Conservation (phyloP, 2,888 invertebrate species). For the Trypoxylon attenuatum region DNA sequence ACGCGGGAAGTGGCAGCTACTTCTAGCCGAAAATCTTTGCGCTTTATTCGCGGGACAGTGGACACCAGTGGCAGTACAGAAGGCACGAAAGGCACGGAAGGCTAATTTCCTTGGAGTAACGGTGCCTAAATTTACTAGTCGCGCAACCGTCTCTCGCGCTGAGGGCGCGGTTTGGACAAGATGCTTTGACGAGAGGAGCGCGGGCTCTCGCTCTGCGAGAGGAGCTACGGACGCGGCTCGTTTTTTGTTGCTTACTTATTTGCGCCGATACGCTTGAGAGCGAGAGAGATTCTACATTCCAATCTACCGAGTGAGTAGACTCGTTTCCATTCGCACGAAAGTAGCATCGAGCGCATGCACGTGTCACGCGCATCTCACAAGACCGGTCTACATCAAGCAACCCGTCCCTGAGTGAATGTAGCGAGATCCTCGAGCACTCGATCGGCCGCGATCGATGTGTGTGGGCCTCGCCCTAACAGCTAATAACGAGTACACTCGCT, state of each 20-base stretch:
- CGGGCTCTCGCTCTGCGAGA: not conserved
- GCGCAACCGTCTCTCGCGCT: no score
- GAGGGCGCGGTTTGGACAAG: not conserved
- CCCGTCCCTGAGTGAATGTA: conserved; percentile 3
- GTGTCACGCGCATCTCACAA: conserved; percentile 1
- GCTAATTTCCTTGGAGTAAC: not conserved
- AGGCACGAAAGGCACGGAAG: not conserved
- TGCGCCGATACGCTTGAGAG: not conserved
- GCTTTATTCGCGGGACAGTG: not conserved
- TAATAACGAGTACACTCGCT: not conserved
- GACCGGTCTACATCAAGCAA: conserved; percentile 4
- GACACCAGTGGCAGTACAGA: not conserved
- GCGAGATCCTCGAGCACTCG: conserved; percentile 4
- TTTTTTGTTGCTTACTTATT: no score
- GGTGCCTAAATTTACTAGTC: no score
- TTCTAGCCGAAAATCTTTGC: not conserved
- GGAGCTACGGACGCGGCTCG: not conserved
- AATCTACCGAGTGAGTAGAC: not conserved
- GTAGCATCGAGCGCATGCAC: not conserved
- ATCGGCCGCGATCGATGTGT: conserved; percentile 15
- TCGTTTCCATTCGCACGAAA: not conserved
- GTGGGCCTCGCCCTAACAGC: conserved; percentile 6
- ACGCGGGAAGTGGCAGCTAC: no score
- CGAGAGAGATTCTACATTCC: not conserved
- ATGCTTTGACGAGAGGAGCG: not conserved